Base-by-base conservation (phyloP, 2,888 invertebrate species). In the Archaeoteleia sp. region DNA sequence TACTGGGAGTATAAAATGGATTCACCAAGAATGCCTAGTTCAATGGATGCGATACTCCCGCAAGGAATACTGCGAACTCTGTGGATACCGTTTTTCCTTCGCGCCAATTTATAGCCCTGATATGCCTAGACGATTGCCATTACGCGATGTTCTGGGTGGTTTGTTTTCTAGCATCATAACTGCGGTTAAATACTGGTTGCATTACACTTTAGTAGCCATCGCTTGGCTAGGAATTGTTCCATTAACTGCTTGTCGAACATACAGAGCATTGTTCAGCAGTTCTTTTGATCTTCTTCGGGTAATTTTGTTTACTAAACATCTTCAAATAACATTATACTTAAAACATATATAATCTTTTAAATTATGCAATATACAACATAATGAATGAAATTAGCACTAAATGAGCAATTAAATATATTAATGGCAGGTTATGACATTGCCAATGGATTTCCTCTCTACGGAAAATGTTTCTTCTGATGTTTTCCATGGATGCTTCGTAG, bases 71-170 rank as follows among this genome's bases (percentile, higher is more conserved):
- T 99, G 99, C 88, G 99, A 99, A 86, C 87, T 99, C 71, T 99
- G 98, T 86, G 96, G 97, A 67, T 95, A 99, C 87, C 91, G 96
- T 65, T 99, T 98, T 86, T 96, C 97, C 1, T 99, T 99, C 82
- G 97, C 96, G 81, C 99, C 99, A 17, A 98, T 99, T 77, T 99
- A 99, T 87, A 96, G 98, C n/a, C 96, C 98, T 17, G 98, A 99
- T 85, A 99, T 99, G 99, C 99, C 99, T n/a, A 91, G 97, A 66
- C 90, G 98, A 65, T 87, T 99, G 77, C 99, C 99, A 0, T 87
- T 99, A 20, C 91, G 92, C 72, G 98, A 98, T 86, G 94, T 99
- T 5, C 90, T 96, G 0, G 93, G 94, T 37, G 99, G 99, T 1
- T 87, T 98, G 42, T 88, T 96, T 49, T 91, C 93, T 1, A 97